phyloP scores from a whole-genome alignment of 2,888 invertebrate species.

The Chrysolina oricalcia region DNA sequence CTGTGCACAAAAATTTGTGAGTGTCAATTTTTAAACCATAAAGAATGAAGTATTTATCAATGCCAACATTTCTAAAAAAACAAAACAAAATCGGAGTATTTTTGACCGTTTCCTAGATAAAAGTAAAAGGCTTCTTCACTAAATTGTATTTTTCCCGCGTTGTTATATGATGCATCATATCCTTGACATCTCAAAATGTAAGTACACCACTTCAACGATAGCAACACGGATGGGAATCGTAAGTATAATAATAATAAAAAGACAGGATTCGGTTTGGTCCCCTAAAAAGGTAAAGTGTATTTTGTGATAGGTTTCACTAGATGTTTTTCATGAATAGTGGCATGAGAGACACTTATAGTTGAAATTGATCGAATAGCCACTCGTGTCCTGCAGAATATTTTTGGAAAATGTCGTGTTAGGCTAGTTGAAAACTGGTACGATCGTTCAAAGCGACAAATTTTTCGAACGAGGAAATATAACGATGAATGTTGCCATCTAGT shows the following conservation, averaged over 20 bases:
- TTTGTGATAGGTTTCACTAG: neutral
- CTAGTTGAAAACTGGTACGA: slow-evolving; percentile 6
- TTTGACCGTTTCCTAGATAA: no score
- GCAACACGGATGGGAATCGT: slow-evolving; percentile 16
- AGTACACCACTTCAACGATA: slow-evolving; percentile 30
- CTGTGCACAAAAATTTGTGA: no score
- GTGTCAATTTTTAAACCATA: no score
- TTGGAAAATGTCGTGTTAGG: neutral
- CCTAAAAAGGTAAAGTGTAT: slow-evolving; percentile 28
- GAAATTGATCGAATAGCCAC: neutral
- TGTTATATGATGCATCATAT: neutral
- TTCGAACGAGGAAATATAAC: neutral
- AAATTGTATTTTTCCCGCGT: neutral
- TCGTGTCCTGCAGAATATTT: neutral
- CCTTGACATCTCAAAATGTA: slow-evolving; percentile 20
- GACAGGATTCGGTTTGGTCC: slow-evolving; percentile 34
- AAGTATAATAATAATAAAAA: slow-evolving; percentile 38
- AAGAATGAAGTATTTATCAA: no score
- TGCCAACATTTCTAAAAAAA: no score
- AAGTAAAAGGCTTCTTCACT: no score
- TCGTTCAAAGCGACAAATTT: neutral
- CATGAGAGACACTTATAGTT: neutral
- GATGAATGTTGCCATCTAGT: neutral
- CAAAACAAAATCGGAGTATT: no score
- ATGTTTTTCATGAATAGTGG: neutral